Conservation (phyloP, 1,140 invertebrate genomes). For the Bombus vancouverensis region DNA sequence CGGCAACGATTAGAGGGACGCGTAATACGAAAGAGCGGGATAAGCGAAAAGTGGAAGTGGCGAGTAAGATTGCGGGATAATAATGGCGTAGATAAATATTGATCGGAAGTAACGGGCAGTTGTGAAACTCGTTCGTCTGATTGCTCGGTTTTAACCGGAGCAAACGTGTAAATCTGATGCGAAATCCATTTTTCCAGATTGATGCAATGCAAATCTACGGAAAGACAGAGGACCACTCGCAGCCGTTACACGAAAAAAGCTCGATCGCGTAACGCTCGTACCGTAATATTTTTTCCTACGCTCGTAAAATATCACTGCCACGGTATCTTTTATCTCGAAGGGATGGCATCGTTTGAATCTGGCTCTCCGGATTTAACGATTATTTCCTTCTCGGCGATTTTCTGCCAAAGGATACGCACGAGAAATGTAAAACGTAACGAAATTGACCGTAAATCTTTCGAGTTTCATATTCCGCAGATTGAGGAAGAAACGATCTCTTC, state of each 20-base stretch:
- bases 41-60: too few species aligned
- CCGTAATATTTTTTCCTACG: neutral
- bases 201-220: neutral
- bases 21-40: too few species aligned
- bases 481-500: neutral
- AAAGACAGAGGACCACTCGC: neutral
- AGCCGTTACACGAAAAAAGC: neutral
- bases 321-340: neutral
- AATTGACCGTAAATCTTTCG: neutral
- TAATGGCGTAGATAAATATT: neutral
- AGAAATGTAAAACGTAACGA: neutral
- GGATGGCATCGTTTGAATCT: neutral
- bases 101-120: neutral
- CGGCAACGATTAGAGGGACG: too few species aligned
- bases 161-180: constrained; percentile 10
- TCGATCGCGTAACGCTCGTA: neutral
- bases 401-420: neutral
- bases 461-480: neutral
- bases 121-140: neutral
- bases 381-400: neutral
- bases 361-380: constrained; percentile 3
- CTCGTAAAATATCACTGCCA: constrained; percentile 1
- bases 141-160: neutral
- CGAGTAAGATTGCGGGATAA: too few species aligned
- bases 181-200: constrained; percentile 34